phyloP scores from a whole-genome alignment of 2,797 vertebrate species.

The Phyllotis vaccarum region DNA sequence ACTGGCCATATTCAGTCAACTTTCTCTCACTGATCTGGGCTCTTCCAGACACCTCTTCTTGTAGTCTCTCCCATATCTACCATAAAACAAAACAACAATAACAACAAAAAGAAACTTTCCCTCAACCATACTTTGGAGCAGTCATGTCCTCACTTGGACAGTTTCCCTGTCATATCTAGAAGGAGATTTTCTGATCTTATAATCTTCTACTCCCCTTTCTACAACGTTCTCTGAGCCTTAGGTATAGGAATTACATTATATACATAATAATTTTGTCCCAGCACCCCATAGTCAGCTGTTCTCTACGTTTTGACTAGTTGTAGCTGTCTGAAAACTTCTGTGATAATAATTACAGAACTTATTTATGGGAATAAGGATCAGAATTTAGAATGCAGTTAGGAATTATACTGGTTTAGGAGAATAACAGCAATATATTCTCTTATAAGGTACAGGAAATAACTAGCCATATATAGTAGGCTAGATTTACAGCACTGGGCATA shows the following conservation, averaged over 20 bases:
- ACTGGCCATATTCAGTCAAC: not conserved
- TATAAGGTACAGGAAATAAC: not conserved
- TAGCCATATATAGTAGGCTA: not conserved
- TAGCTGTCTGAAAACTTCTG: not conserved
- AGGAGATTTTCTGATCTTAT: not conserved
- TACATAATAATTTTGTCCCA: not conserved
- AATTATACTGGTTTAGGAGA: not conserved
- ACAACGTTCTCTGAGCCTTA: not conserved
- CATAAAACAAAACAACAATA: too few relatives aligned
- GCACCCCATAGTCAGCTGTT: not conserved
- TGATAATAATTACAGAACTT: not conserved
- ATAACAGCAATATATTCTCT: not conserved
- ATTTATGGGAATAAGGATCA: not conserved
- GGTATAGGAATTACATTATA: not conserved
- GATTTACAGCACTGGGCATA: not conserved
- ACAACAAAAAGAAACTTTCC: not conserved
- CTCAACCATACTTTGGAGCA: too few relatives aligned
- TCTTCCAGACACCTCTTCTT: not conserved
- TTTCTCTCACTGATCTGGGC: not conserved
- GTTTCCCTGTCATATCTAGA: not conserved
- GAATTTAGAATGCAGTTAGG: not conserved
- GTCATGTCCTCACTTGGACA: not conserved
- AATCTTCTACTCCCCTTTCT: too few relatives aligned
- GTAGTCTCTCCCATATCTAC: too few relatives aligned
- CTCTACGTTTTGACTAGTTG: not conserved